Conservation (phyloP, 2,797 vertebrate genomes). For the Sebastes vulpes region DNA sequence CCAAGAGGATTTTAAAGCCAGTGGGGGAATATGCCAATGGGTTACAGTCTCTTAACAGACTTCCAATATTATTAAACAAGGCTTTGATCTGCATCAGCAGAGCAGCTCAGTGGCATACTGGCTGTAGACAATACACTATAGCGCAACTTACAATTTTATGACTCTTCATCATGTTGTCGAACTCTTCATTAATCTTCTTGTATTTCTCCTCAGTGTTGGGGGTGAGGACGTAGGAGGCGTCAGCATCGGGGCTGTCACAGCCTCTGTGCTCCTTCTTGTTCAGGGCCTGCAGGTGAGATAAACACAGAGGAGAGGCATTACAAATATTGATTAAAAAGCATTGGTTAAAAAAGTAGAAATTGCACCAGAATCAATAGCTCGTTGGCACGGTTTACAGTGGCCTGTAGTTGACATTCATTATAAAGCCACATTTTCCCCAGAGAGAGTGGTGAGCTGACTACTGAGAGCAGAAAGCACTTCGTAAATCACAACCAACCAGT, state of each 20-base stretch:
- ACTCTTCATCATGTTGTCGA: constrained; percentile 99
- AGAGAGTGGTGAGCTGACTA: not conserved
- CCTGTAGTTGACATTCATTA: not conserved
- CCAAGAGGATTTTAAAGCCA: not conserved
- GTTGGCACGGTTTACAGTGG: not conserved
- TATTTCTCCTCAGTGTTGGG: constrained; percentile 98
- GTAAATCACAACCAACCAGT: not conserved
- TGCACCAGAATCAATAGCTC: constrained; percentile 62
- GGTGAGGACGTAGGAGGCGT: constrained; percentile 93
- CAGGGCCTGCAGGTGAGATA: constrained; percentile 89
- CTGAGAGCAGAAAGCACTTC: not conserved
- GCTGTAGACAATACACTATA: not conserved
- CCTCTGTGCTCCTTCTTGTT: constrained; percentile 99
- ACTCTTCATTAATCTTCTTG: constrained; percentile 99
- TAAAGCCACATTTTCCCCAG: not conserved
- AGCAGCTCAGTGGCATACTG: not conserved
- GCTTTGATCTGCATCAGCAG: not conserved
- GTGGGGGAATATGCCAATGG: no score
- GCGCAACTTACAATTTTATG: constrained; percentile 92
- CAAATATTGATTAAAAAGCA: constrained; percentile 83
- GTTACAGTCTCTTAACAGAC: not conserved
- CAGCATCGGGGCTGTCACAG: constrained; percentile 95
- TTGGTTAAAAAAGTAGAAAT: constrained; percentile 82
- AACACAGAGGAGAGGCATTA: constrained; percentile 44
- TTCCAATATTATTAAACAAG: not conserved